Base-by-base conservation (phyloP, 2,888 invertebrate genomes). In the Epirrita christyi region DNA sequence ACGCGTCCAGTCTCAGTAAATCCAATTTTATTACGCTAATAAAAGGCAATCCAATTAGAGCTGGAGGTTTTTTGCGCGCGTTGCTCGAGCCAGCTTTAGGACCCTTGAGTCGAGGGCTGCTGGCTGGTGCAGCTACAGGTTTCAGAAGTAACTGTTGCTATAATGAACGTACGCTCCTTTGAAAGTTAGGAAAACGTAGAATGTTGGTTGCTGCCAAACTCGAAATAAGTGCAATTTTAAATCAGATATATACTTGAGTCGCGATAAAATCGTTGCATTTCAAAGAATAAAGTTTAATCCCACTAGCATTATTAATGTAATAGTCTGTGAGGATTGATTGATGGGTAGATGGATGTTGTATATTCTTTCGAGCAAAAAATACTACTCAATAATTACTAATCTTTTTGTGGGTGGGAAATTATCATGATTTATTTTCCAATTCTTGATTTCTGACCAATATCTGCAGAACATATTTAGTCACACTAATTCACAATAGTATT, bases 1-100 rank as follows among this genome's bases (percentile, higher is more conserved):
- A 78, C 67, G 73, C 80, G 75, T 75, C 80, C 80, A 71, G 78
- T 75, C 74, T 77, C 80, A 80, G 81, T 83, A 83, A 86, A 86
- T 86, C 84, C 85, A 83, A 88, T 88, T 89, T 88, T 88, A 88
- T 86, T 82, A 86, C 85, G 82, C 85, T 87, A 88, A 88, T 88
- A 90, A 90, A 90, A 87, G 80, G 83, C 86, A 83, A 85, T 87
- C 87, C 90, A 90, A 90, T 90, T 89, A 90, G 86, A 85, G 78
- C 76, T 67, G 76, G 77, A 78, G 80, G 80, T 81, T 88, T 88
- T 88, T 88, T 86, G 85, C 82, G 54, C 45, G 55, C 54, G 55
- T 51, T 54, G 75, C 76, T 76, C 75, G 71, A 68, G 75, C 74
- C 81, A 40, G 51, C 54, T 75, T 73, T 75, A 84, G 83, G 71